A percentile compares a stretch with the other conserved stretches of the same genome.
phyloP scores from a whole-genome alignment of 2,113 vertebrate species.

The Hyperoodon ampullatus region DNA sequence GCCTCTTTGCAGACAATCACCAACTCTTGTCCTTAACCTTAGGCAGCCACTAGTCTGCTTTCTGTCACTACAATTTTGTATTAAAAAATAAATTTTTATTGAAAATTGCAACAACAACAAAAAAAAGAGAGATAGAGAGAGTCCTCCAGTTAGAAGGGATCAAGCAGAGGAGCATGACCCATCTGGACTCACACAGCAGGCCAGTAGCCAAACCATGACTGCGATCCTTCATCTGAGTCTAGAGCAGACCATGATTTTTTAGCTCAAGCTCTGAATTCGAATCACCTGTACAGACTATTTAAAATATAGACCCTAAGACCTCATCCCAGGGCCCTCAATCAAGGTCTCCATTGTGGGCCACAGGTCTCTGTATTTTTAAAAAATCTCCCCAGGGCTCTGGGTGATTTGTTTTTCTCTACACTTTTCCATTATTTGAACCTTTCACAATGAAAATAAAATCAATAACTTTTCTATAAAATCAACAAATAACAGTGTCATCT shows the following conservation, averaged over 20 bases:
- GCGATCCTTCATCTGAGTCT: neutral
- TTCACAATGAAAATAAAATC: neutral
- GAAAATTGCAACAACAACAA: neutral
- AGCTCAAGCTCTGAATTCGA: neutral
- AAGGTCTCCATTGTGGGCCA: neutral
- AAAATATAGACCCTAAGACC: neutral
- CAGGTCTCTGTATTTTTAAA: neutral
- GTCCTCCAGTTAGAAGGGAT: neutral
- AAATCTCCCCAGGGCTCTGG: neutral
- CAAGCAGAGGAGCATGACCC: neutral
- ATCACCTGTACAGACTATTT: neutral
- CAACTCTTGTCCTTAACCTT: neutral
- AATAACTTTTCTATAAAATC: neutral
- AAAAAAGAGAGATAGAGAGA: neutral
- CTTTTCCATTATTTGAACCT: neutral
- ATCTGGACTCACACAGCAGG: neutral
- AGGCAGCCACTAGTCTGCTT: neutral
- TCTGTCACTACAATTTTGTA: neutral
- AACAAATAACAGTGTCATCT: no score
- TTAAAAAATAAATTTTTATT: neutral
- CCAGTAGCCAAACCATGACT: no score
- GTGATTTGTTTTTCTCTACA: neutral
- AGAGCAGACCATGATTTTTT: rapidly evolving
- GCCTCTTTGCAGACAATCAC: neutral
- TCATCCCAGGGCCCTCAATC: rapidly evolving